A percentile compares a stretch with the other conserved stretches of the same genome.
Evolutionary conservation across 2,797 vertebrate genomes (phyloP).

Genomic region (Acanthurus lineatus): DNA sequence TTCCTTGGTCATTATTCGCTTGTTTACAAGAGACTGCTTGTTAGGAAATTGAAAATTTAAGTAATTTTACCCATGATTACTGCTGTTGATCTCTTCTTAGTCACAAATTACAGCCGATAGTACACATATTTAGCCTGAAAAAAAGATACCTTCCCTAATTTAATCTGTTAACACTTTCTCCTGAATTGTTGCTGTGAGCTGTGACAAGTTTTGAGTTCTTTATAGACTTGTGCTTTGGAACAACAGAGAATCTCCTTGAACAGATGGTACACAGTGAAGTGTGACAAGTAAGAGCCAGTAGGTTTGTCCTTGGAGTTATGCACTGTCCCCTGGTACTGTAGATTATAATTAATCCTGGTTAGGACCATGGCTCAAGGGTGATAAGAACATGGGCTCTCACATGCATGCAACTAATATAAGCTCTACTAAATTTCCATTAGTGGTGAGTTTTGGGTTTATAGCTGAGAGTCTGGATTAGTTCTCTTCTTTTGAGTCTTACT

Average conservation of each 20-base stretch:
- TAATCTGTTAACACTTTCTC: neutral
- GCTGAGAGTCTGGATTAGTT: neutral
- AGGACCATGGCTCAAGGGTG: neutral
- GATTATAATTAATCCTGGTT: neutral
- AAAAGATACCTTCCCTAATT: neutral
- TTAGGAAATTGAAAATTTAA: neutral
- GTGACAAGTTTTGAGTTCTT: too few relatives aligned
- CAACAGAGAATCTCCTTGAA: neutral
- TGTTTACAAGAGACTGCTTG: neutral
- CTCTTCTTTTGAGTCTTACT: neutral
- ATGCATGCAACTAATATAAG: neutral
- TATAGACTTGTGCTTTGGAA: neutral
- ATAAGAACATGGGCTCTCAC: neutral
- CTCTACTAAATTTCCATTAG: neutral
- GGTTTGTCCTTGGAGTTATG: constrained; percentile 8
- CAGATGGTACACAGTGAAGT: neutral
- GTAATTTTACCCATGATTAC: neutral
- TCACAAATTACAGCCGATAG: neutral
- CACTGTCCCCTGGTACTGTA: neutral
- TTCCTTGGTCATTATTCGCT: neutral
- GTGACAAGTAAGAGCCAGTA: neutral
- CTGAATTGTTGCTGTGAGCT: neutral
- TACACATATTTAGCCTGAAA: neutral
- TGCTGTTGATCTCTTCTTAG: neutral
- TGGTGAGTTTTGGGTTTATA: neutral